phyloP scores from a whole-genome alignment of 2,888 invertebrate species.

The Calliphora vomitoria region DNA sequence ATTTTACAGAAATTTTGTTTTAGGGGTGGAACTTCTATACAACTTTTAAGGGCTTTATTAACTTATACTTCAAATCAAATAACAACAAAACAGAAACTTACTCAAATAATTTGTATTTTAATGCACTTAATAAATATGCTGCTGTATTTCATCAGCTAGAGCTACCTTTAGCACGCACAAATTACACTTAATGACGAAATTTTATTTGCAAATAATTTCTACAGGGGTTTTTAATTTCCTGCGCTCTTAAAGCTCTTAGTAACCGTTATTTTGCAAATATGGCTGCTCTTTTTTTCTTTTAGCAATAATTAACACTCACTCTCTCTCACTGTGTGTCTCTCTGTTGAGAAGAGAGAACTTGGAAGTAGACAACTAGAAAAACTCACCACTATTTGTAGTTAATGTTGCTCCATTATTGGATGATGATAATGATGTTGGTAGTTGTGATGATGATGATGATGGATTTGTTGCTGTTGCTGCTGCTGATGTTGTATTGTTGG shows the following conservation, averaged over 20 bases:
- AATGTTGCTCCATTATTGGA: slow-evolving; percentile 71
- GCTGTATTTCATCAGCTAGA: background rate
- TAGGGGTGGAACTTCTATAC: slow-evolving; percentile 47
- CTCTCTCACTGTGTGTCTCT: background rate
- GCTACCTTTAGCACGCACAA: slow-evolving; percentile 2
- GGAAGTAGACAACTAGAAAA: background rate
- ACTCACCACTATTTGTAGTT: slow-evolving; percentile 80
- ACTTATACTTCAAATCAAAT: background rate
- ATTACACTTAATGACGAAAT: slow-evolving; percentile 61
- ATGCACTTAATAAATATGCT: background rate
- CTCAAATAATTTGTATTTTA: slow-evolving; percentile 29
- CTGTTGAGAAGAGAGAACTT: background rate
- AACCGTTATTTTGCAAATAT: slow-evolving; percentile 53
- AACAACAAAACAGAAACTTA: background rate
- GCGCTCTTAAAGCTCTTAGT: slow-evolving; percentile 48
- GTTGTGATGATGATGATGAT: slow-evolving; percentile 67
- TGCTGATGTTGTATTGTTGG: slow-evolving; percentile 55
- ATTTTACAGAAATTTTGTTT: slow-evolving; percentile 35
- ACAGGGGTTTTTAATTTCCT: slow-evolving; percentile 41
- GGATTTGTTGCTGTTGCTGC: slow-evolving; percentile 70
- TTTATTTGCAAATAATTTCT: slow-evolving; percentile 36
- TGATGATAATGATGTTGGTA: slow-evolving; percentile 67
- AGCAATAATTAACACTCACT: background rate
- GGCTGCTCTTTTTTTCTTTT: background rate
- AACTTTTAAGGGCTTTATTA: background rate